Base-by-base conservation (phyloP, 2,888 invertebrate genomes). In the Polyommatus icarus region DNA sequence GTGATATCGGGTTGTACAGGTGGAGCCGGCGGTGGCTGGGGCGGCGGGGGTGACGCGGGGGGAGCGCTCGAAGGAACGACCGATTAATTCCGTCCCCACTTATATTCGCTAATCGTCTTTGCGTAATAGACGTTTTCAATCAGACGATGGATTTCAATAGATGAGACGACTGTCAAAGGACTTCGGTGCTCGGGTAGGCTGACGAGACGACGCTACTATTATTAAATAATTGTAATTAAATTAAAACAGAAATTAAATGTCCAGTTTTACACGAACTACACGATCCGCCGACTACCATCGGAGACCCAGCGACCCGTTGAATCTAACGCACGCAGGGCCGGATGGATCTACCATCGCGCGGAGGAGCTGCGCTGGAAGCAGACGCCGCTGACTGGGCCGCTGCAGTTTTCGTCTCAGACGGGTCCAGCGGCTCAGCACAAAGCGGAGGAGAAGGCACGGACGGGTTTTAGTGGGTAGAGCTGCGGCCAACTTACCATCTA, bases 41-140 rank as follows among this genome's bases (percentile, higher is more conserved):
- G 24, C 12, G 20, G 24, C 20, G 59, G n/a, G 59, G 59, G 67
- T 1, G 67, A 15, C 5, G 29, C 15, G 67, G 73, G 71, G 12
- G 24, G 24, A 20, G 20, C 10, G 59, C 73, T 77, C 24, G 72
- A 29, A 24, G 73, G 46, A 73, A 73, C 59, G 29, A 77, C 61
- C 61, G 73, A 73, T 77, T 77, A 77, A 77, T 50, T 77, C 77
- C 29, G 40, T 77, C 77, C 73, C 54, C 71, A 40, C 75, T 50
- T 29, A 75, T 54, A 75, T 75, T 75, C 50, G 75, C 50, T 75
- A 75, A 75, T 75, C 75, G 75, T 50, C 75, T 75, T 75, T 75
- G 8, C 75, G 54, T 75, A 75, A 50, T 75, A 75, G 75, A 24
- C 46, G 15, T 29, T 46, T 75, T 50, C 75, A 46, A 75, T 75